Base-by-base conservation (phyloP, 2,797 vertebrate genomes). In the Pangasius krempfi region DNA sequence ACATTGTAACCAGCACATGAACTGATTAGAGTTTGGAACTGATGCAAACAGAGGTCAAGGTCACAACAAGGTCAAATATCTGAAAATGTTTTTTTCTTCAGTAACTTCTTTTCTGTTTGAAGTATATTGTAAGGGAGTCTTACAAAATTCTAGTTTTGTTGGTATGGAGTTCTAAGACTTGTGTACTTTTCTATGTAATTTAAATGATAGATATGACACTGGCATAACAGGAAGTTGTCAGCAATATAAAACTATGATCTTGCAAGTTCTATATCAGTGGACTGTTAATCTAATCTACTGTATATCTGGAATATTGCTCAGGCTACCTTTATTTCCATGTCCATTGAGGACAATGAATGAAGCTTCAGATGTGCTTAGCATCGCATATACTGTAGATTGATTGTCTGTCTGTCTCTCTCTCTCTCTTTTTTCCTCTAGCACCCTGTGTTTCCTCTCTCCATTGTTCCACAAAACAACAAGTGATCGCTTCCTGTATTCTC, bases 401-500 rank as follows among this genome's bases (percentile, higher is more conserved):
- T 89, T 92, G 8, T 82, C 75, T 84, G 79, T 88, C 81, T 68
- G 8, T 84, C 82, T 62, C 56, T 44, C 1, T 82, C 54, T 85
- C 86, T 73, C 84, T 90, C 30, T 52, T 66, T 66, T 68, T 47
- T 20, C 62, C 60, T 68, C 82, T 22, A 52, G 86, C 91, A 87
- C 66, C 91, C 90, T 88, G 85, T 52, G 88, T 92, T 93, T 94
- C 92, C 92, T 92, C 90, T 91, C 89, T 91, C 93, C 91, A 94
- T 95, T 96, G 95, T 95, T 95, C 93, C 88, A 91, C 73, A 87
- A 86, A 2, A 89, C 87, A 88, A 90, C 91, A 88, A 90, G 76
- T 92, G 92, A 87, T 92, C 88, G 91, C 92, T 95, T 96, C 95
- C 94, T 95, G 93, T 92, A 93, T 94, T 95, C 93, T 91, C 92